These are phyloP conservation scores for Dolichopus griseipennis DNA, from an alignment of 2,888 invertebrate genomes.

Conservation along the genomic window DNA sequence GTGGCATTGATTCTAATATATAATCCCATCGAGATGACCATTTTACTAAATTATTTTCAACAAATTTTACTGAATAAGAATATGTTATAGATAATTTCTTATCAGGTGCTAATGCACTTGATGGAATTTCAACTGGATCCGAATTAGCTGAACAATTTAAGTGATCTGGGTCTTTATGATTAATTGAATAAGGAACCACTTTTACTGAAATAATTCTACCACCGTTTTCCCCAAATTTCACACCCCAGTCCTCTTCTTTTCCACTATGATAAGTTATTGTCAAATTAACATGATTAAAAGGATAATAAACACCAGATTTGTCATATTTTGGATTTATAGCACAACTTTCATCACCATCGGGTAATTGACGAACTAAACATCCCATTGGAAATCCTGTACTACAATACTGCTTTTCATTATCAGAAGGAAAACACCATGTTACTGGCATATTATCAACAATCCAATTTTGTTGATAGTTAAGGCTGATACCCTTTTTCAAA, in stretches of 20 bases:
- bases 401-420: slow-evolving; percentile 72
- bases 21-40: slow-evolving; percentile 99
- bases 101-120: slow-evolving; percentile 45
- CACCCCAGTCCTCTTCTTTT: slow-evolving; percentile 77
- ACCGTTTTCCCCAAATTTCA: slow-evolving; percentile 64
- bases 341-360: slow-evolving; percentile 48
- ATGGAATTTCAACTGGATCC: slow-evolving; percentile 63
- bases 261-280: slow-evolving; percentile 90
- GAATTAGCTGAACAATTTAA: slow-evolving; percentile 46
- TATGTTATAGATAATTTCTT: slow-evolving; percentile 61
- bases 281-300: slow-evolving; percentile 96
- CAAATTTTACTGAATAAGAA: slow-evolving; percentile 78
- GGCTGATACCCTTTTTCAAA: slow-evolving; percentile 81
- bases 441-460: slow-evolving; percentile 98
- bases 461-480: slow-evolving; percentile 99
- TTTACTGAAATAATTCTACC: slow-evolving; percentile 82
- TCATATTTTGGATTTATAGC: slow-evolving; percentile 51
- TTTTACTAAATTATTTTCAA: slow-evolving; percentile 72
- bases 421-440: slow-evolving; percentile 83
- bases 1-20: slow-evolving; percentile 95
- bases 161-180: slow-evolving; percentile 45
- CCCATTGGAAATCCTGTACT: slow-evolving; percentile 98
- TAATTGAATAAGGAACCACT: slow-evolving; percentile 54
- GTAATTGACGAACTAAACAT: slow-evolving; percentile 61
- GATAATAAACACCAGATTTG: slow-evolving; percentile 69